Conservation (phyloP, 2,113 vertebrate species). For the Odocoileus hemionus region DNA sequence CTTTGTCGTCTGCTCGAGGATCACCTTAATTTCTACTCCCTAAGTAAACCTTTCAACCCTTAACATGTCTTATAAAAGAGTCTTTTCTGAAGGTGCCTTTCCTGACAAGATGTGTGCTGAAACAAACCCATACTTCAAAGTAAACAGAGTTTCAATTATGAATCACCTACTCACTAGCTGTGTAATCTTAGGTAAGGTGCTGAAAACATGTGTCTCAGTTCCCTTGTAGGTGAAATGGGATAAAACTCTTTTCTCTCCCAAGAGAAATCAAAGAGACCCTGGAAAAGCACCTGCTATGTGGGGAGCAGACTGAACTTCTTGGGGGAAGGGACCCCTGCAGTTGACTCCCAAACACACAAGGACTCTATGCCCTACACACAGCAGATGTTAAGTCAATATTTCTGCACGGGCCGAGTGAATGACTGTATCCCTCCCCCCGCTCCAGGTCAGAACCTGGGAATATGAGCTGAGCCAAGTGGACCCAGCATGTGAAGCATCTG, state of each 20-base stretch:
- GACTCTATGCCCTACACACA: neutral
- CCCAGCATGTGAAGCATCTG: constrained; percentile 21
- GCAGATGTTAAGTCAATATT: neutral
- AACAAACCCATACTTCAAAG: neutral
- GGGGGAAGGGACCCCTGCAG: neutral
- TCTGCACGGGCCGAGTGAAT: neutral
- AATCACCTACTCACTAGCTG: neutral
- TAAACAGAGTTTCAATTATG: neutral
- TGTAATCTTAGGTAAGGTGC: neutral
- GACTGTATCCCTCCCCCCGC: neutral
- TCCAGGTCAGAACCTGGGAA: neutral
- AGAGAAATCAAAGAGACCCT: neutral
- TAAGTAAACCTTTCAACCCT: neutral
- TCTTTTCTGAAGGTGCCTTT: neutral
- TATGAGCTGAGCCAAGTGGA: neutral
- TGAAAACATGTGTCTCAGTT: neutral
- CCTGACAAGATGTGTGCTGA: neutral
- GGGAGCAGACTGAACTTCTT: neutral
- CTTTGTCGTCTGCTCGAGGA: neutral
- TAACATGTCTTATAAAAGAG: neutral
- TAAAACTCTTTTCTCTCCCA: neutral
- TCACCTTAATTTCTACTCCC: neutral
- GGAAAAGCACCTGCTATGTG: neutral
- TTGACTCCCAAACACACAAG: neutral
- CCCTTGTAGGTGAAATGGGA: neutral